Percentiles rank a stretch among this genome's conserved stretches.
These are phyloP conservation scores for Agrotis clavis DNA, from an alignment of 2,888 invertebrate genomes.

Conservation along the genomic window DNA sequence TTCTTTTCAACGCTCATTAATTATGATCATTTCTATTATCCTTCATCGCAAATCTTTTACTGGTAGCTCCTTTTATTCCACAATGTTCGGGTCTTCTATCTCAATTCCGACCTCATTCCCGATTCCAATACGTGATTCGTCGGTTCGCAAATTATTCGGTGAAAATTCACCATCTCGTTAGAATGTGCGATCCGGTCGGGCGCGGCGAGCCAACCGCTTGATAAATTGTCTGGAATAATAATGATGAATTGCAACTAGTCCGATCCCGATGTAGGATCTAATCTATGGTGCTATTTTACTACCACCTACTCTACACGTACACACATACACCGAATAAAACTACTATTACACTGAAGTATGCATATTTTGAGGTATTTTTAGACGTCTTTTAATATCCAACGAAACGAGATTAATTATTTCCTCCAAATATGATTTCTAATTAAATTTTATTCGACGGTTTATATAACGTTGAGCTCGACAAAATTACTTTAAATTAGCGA, in stretches of 20 bases:
- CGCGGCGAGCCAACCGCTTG: constrained; percentile 90
- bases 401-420: constrained; percentile 56
- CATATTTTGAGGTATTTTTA: constrained; percentile 28
- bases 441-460: constrained; percentile 80
- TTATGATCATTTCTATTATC: constrained; percentile 65
- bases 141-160: constrained; percentile 91
- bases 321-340: constrained; percentile 37
- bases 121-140: constrained; percentile 91
- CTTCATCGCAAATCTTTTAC: constrained; percentile 63
- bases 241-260: constrained; percentile 91
- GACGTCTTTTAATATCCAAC: constrained; percentile 34
- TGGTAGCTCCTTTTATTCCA: constrained; percentile 72
- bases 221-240: constrained; percentile 92
- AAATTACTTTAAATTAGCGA: constrained; percentile 88
- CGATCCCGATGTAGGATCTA: constrained; percentile 85
- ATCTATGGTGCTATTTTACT: constrained; percentile 83
- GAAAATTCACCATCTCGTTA: constrained; percentile 92
- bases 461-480: constrained; percentile 78
- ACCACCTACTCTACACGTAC: constrained; percentile 55
- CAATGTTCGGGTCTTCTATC: constrained; percentile 89
- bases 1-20: constrained; percentile 55
- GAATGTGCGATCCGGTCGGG: constrained; percentile 89
- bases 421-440: constrained; percentile 65
- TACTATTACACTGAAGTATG: not conserved
- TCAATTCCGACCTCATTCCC: constrained; percentile 89